A percentile compares a stretch with the other conserved stretches of the same genome.
phyloP scores from a whole-genome alignment of 2,888 invertebrate genomes.

The Caenorhabditis wallacei region DNA sequence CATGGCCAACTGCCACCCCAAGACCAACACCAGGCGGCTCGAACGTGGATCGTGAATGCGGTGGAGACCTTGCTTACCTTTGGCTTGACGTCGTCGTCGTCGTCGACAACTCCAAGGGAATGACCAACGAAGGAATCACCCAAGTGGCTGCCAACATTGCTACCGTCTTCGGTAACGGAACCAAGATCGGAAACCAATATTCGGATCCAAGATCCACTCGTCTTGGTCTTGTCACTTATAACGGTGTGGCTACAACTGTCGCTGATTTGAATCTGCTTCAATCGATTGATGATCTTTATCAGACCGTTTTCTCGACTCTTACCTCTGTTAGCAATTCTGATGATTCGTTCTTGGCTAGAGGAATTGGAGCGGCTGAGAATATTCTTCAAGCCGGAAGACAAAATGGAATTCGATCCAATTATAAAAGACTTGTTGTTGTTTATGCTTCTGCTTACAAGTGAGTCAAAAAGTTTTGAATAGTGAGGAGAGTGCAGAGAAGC shows the following conservation, averaged over 20 bases:
- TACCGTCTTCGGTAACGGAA: conserved; percentile 57
- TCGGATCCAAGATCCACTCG: conserved; percentile 46
- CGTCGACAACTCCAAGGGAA: conserved; percentile 60
- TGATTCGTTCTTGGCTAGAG: conserved; percentile 42
- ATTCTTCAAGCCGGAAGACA: conserved; percentile 29
- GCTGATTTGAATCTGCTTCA: conserved; percentile 47
- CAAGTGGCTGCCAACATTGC: conserved; percentile 50
- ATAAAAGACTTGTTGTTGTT: conserved; percentile 49
- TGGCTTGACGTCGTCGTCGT: conserved; percentile 64
- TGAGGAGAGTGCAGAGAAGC: background rate
- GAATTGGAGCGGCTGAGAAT: conserved; percentile 49
- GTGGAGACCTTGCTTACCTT: conserved; percentile 35
- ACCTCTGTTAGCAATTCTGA: conserved; percentile 26
- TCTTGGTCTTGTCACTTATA: conserved; percentile 57
- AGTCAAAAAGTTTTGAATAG: background rate
- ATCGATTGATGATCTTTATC: conserved; percentile 35
- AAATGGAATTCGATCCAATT: conserved; percentile 27
- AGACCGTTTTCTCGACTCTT: conserved; percentile 23
- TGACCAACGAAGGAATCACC: conserved; percentile 43
- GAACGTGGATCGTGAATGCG: conserved; percentile 48
- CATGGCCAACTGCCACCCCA: background rate
- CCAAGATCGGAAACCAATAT: conserved; percentile 52
- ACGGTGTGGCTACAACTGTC: conserved; percentile 18
- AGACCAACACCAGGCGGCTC: conserved; percentile 7
- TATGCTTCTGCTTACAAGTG: conserved; percentile 52